phyloP scores from a whole-genome alignment of 2,113 vertebrate species.

The Anser brachyrhynchus region DNA sequence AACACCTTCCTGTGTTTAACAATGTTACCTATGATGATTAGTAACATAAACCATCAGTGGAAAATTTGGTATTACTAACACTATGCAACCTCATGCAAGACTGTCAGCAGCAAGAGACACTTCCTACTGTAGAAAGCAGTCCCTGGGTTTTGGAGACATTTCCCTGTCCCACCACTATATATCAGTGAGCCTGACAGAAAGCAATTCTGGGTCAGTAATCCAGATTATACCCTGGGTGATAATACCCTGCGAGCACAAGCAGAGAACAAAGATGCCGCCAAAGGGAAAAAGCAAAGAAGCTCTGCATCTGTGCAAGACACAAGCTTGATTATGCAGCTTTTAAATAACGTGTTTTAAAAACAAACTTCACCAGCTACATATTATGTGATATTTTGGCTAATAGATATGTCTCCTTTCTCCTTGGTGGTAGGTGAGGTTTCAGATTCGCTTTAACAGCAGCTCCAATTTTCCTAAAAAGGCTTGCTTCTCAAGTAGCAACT shows the following conservation, averaged over 20 bases:
- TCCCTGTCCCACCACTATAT: neutral
- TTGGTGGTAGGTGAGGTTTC: neutral
- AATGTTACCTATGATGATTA: neutral
- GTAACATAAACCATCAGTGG: neutral
- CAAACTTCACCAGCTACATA: neutral
- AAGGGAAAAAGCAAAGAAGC: neutral
- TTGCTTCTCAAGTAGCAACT: neutral
- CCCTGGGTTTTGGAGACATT: neutral
- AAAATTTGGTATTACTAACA: neutral
- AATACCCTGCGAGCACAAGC: neutral
- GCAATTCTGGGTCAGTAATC: neutral
- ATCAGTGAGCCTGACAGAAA: neutral
- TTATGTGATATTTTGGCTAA: neutral
- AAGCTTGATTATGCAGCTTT: neutral
- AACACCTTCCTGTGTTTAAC: neutral
- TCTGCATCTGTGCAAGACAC: neutral
- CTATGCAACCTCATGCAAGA: neutral
- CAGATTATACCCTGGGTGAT: neutral
- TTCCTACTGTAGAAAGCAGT: neutral
- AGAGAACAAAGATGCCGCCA: neutral
- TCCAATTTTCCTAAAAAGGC: neutral
- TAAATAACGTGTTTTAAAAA: neutral
- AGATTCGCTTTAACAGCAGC: neutral
- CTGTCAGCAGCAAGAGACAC: neutral
- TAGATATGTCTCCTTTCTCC: neutral